Evolutionary conservation across 2,888 invertebrate genomes (phyloP), one percentile per base, ranked within the genome.

Genomic region (Drosophila macrospina): DNA sequence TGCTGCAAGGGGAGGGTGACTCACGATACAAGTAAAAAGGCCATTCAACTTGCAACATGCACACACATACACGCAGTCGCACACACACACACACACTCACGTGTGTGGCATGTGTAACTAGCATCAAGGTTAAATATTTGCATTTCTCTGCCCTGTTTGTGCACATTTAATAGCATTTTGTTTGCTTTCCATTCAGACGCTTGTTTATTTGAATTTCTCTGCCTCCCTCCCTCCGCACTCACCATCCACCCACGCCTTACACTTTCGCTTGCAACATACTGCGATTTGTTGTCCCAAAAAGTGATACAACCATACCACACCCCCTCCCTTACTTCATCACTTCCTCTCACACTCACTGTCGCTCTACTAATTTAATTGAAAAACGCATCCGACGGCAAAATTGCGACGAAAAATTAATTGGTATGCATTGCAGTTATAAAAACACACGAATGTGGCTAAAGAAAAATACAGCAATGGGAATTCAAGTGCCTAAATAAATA

Each of bases 41-140:
- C 74, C 86, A 80, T 83, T 83, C 86, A 83, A 83, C 83, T 81
- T 71, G 82, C 52, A 34, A 70, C 74, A 59, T 13, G 13, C 41
- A 4, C 54, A 24, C 54, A 42, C 24, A 55, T 42, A 42, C 39
- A 52, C 16, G 10, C 30, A 41, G n/a, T 20, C 8, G n/a, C 32
- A 30, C 48, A 34, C 16, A 48, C 48, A 4, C n/a, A 11, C 13
- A 5, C 51, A 28, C 28, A 30, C 39, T 16, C 52, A 42, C 42
- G 44, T 15, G 52, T 36, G 50, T 24, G 24, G 48, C 48, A 48
- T 70, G 60, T 70, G 61, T 54, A 80, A 86, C 80, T 81, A 71
- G 85, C 81, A 84, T 71, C 87, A 87, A 84, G 87, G 84, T 84
- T 84, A 84, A 86, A 86, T 80, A 84, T 84, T 84, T 84, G 75